These are phyloP conservation scores for Plusia festucae DNA, from an alignment of 2,888 invertebrate species.

Conservation along the genomic window DNA sequence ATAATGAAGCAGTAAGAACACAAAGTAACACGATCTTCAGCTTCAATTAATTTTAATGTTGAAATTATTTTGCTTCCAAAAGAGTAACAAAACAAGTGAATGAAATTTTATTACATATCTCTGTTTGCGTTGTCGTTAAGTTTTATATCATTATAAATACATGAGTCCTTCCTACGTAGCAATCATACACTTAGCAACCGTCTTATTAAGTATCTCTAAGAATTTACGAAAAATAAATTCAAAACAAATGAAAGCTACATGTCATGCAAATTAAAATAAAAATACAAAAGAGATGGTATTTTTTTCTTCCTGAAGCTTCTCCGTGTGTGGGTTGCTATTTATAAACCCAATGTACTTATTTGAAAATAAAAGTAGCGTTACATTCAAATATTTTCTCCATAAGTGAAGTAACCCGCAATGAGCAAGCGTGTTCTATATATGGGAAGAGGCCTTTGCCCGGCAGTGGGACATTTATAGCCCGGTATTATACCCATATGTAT, in stretches of 20 bases:
- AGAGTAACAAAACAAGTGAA: neutral
- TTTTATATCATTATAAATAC: conserved; percentile 4
- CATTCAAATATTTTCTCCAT: too few species aligned
- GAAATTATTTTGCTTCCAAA: neutral
- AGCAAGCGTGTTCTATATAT: too few species aligned
- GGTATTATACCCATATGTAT: too few species aligned
- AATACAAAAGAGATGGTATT: too few species aligned
- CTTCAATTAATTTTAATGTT: neutral
- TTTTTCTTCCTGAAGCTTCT: too few species aligned
- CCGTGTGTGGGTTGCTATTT: too few species aligned
- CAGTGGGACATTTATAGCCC: too few species aligned
- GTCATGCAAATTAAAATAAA: neutral
- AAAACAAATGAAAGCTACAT: neutral
- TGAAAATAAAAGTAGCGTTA: too few species aligned
- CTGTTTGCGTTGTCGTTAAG: neutral
- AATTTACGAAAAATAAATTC: neutral
- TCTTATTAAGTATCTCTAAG: neutral
- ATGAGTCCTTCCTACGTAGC: neutral
- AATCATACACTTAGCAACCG: neutral
- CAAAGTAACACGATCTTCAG: neutral
- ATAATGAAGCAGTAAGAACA: neutral
- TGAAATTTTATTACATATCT: neutral
- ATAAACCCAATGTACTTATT: too few species aligned
- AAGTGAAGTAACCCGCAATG: too few species aligned
- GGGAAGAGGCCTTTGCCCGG: too few species aligned